Conservation (phyloP, 2,113 vertebrate genomes). For the Triplophysa dalaica region DNA sequence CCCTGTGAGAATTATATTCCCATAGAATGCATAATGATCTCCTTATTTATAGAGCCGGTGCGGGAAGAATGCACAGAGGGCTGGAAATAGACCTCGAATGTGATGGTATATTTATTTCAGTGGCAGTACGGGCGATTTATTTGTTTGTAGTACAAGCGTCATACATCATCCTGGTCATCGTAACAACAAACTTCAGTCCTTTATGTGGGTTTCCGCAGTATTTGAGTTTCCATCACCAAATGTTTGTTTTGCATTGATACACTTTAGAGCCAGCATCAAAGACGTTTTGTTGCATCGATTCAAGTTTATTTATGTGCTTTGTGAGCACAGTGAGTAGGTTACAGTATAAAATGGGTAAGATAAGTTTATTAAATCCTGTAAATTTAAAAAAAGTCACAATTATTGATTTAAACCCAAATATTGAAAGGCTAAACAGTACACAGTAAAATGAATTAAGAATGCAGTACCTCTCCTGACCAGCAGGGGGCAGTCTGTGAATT, state of each 20-base stretch:
- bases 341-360: too few relatives aligned
- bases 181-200: neutral
- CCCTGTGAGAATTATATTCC: conserved; percentile 4
- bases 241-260: neutral
- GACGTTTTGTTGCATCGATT: too few relatives aligned
- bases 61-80: conserved; percentile 2
- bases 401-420: too few relatives aligned
- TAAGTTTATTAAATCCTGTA: too few relatives aligned
- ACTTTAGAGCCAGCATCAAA: too few relatives aligned
- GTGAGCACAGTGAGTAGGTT: too few relatives aligned
- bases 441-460: conserved; percentile 1
- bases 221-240: neutral
- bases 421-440: neutral
- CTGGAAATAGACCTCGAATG: neutral
- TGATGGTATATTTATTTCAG: conserved; percentile 3
- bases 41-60: conserved; percentile 15
- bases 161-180: conserved; percentile 2
- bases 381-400: too few relatives aligned
- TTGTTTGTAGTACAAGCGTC: conserved; percentile 7
- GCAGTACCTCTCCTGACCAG: conserved; percentile 50
- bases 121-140: neutral
- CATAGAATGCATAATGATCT: conserved; percentile 17
- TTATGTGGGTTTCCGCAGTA: neutral
- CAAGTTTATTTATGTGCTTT: too few relatives aligned
- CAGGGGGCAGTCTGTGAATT: conserved; percentile 61